Evolutionary conservation across 2,888 invertebrate genomes (phyloP).

Genomic region (Lottia gigantea): DNA sequence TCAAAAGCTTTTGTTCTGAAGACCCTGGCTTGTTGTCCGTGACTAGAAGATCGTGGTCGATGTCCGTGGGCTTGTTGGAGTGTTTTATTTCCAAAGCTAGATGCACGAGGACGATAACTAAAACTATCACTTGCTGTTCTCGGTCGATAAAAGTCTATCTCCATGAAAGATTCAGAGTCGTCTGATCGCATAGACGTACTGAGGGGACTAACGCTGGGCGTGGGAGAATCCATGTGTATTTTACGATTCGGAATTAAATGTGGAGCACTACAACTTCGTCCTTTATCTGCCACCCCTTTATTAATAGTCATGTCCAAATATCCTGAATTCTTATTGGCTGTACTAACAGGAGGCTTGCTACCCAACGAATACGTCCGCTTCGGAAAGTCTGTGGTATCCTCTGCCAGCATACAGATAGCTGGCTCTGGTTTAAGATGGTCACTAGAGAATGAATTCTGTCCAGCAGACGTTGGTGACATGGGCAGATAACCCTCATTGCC

Average conservation of each 20-base stretch:
- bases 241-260: constrained; percentile 68
- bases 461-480: constrained; percentile 43
- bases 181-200: constrained; percentile 49
- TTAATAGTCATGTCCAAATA: constrained; percentile 45
- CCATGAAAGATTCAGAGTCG: constrained; percentile 64
- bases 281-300: constrained; percentile 47
- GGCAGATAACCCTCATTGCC: constrained; percentile 70
- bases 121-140: constrained; percentile 60
- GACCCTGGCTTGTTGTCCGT: constrained; percentile 52
- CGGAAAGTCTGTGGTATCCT: constrained; percentile 70
- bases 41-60: constrained; percentile 62
- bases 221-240: constrained; percentile 26
- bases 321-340: constrained; percentile 31
- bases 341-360: constrained; percentile 74
- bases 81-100: constrained; percentile 52
- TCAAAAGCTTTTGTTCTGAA: constrained; percentile 42
- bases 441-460: constrained; percentile 37
- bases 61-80: constrained; percentile 35
- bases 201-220: constrained; percentile 42
- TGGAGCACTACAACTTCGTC: constrained; percentile 80
- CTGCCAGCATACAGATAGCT: constrained; percentile 75
- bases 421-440: constrained; percentile 79
- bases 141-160: constrained; percentile 61
- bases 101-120: constrained; percentile 55
- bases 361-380: constrained; percentile 87